phyloP scores from a whole-genome alignment of 2,113 vertebrate species.

The Sebastes schlegelii region DNA sequence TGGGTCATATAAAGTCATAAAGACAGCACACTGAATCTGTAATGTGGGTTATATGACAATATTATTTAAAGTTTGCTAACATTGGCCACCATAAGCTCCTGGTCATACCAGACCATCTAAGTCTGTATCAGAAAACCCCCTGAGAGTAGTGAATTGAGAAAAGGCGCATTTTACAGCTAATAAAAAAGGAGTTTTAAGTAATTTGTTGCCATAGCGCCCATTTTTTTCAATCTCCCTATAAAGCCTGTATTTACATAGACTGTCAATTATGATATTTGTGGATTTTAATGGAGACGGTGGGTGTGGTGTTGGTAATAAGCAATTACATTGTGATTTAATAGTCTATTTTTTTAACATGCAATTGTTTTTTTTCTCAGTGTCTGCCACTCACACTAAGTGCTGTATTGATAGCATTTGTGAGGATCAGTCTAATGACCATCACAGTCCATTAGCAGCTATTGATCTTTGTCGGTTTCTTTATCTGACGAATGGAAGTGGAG shows the following conservation, averaged over 20 bases:
- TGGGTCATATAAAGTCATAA: no score
- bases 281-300: not conserved
- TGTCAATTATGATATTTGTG: not conserved
- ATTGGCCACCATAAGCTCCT: no score
- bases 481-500: slow-evolving; percentile 43
- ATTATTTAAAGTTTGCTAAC: not conserved
- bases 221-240: not conserved
- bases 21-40: not conserved
- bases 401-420: slow-evolving; percentile 26
- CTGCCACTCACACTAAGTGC: slow-evolving; percentile 33
- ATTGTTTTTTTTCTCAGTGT: slow-evolving; percentile 10
- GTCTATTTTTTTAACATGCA: not conserved
- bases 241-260: not conserved
- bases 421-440: slow-evolving; percentile 27
- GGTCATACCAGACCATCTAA: not conserved
- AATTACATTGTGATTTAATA: not conserved
- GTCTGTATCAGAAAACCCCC: not conserved
- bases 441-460: slow-evolving; percentile 54
- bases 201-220: slow-evolving; percentile 24
- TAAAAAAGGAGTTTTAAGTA: not conserved
- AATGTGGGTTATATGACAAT: not conserved
- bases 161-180: not conserved
- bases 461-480: slow-evolving; percentile 40
- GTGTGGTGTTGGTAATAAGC: slow-evolving; percentile 1
- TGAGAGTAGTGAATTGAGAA: not conserved